phyloP scores from a whole-genome alignment of 2,888 invertebrate genomes.

The Cryptocephalus primarius region DNA sequence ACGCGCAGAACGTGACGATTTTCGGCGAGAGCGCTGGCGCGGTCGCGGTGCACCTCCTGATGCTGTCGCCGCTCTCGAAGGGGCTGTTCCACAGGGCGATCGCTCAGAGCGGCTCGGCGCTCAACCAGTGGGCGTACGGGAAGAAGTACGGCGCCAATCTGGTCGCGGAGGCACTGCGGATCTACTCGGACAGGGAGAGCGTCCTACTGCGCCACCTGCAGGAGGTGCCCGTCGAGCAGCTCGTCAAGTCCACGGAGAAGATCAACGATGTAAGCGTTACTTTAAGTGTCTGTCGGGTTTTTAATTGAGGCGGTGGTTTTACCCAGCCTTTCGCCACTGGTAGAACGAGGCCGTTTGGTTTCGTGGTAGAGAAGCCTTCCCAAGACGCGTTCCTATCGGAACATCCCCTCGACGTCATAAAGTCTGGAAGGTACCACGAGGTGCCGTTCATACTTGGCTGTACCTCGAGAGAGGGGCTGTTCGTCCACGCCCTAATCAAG shows the following conservation, averaged over 20 bases:
- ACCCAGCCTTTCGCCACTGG: slow-evolving; percentile 9
- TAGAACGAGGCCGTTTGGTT: slow-evolving; percentile 13
- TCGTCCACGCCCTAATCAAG: slow-evolving; percentile 10
- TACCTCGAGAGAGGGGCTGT: slow-evolving; percentile 28
- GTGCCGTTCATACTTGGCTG: slow-evolving; percentile 32
- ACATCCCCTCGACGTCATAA: slow-evolving; percentile 23
- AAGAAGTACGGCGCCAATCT: slow-evolving; percentile 9
- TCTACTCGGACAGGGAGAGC: slow-evolving; percentile 28
- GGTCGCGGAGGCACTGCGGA: slow-evolving; percentile 34
- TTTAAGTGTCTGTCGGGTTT: no score
- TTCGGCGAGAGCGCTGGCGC: slow-evolving; percentile 45
- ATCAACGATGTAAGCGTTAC: slow-evolving; percentile 22
- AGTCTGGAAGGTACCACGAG: slow-evolving; percentile 26
- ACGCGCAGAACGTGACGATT: slow-evolving; percentile 35
- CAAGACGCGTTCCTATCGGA: slow-evolving; percentile 24
- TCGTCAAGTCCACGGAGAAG: slow-evolving; percentile 31
- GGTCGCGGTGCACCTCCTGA: slow-evolving; percentile 38
- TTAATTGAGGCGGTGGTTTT: not conserved
- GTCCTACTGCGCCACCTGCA: slow-evolving; percentile 33
- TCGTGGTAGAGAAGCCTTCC: slow-evolving; percentile 19
- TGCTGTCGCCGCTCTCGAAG: slow-evolving; percentile 39
- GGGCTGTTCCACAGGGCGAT: slow-evolving; percentile 32
- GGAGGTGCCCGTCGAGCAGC: slow-evolving; percentile 26
- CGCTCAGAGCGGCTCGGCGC: slow-evolving; percentile 29
- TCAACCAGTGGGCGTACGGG: slow-evolving; percentile 22